Conservation (phyloP, 2,888 invertebrate species). For the Notodonta dromedarius region DNA sequence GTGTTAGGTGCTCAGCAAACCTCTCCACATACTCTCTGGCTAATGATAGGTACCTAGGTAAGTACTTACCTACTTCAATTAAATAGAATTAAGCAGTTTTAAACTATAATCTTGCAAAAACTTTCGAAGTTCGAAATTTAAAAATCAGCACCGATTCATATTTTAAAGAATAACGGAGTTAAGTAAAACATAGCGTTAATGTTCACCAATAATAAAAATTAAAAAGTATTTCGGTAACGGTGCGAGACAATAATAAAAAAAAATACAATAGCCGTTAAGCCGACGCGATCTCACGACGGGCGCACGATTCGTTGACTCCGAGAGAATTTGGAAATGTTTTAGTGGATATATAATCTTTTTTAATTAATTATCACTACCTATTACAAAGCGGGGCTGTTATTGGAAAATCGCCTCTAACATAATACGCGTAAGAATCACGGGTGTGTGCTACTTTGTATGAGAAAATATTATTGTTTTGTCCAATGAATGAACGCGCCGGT, state of each 20-base stretch:
- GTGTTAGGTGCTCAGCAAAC: neutral
- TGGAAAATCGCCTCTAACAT: slow-evolving; percentile 44
- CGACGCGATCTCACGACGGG: slow-evolving; percentile 54
- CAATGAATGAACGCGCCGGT: slow-evolving; percentile 70
- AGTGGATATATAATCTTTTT: slow-evolving; percentile 70
- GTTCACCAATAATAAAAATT: slow-evolving; percentile 45
- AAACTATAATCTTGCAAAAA: no score
- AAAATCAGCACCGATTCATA: neutral
- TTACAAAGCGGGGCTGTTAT: slow-evolving; percentile 39
- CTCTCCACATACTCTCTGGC: no score
- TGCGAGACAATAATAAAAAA: slow-evolving; percentile 52
- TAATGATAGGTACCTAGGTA: no score
- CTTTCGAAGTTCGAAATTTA: neutral
- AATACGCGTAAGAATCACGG: slow-evolving; percentile 40
- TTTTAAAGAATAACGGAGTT: slow-evolving; percentile 1
- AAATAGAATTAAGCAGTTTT: no score
- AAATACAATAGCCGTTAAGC: slow-evolving; percentile 53
- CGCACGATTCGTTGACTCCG: slow-evolving; percentile 71
- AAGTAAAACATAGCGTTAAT: slow-evolving; percentile 29
- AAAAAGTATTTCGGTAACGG: slow-evolving; percentile 48
- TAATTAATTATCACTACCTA: slow-evolving; percentile 74
- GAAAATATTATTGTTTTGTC: slow-evolving; percentile 75
- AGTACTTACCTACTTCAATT: no score
- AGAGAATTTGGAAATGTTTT: slow-evolving; percentile 76
- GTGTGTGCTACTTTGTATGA: slow-evolving; percentile 58